These are phyloP conservation scores for Cheilinus undulatus DNA, from an alignment of 2,113 vertebrate genomes.

Conservation along the genomic window DNA sequence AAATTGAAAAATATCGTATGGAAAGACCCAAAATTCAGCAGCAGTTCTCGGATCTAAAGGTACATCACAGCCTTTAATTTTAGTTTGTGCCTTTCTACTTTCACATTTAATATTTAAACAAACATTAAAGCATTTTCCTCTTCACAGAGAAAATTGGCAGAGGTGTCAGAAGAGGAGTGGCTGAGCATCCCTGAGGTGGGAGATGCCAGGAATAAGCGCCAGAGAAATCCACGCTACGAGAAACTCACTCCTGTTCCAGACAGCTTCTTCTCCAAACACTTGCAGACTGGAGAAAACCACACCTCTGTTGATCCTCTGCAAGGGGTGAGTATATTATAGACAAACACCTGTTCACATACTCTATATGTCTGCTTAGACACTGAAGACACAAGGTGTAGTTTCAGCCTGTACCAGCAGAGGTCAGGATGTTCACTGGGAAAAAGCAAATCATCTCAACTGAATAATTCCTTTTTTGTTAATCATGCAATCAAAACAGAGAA, in stretches of 20 bases:
- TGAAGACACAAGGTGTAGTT: constrained; percentile 37
- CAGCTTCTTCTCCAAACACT: constrained; percentile 97
- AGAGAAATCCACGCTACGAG: constrained; percentile 96
- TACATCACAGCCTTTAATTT: constrained; percentile 47
- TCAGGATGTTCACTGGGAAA: constrained; percentile 35
- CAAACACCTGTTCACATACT: not conserved
- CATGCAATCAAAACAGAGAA: no score
- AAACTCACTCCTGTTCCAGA: constrained; percentile 97
- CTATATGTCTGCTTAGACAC: not conserved
- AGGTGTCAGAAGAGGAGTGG: constrained; percentile 98
- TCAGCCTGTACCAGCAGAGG: constrained; percentile 65
- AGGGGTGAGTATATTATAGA: constrained; percentile 84
- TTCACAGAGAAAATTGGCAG: constrained; percentile 91
- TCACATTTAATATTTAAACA: not conserved
- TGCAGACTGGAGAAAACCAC: constrained; percentile 93
- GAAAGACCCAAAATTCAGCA: constrained; percentile 98
- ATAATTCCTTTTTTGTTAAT: no score
- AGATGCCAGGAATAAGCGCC: constrained; percentile 96
- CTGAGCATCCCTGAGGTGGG: constrained; percentile 98
- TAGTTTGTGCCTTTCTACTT: not conserved
- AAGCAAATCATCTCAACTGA: not conserved
- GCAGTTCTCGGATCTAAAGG: constrained; percentile 98
- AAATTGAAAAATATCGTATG: constrained; percentile 99
- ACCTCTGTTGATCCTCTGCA: constrained; percentile 94
- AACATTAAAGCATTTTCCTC: not conserved